Percentiles rank a stretch among this genome's conserved stretches.
phyloP scores from a whole-genome alignment of 1,140 invertebrate genomes.

The Trichomalopsis sarcophagae region DNA sequence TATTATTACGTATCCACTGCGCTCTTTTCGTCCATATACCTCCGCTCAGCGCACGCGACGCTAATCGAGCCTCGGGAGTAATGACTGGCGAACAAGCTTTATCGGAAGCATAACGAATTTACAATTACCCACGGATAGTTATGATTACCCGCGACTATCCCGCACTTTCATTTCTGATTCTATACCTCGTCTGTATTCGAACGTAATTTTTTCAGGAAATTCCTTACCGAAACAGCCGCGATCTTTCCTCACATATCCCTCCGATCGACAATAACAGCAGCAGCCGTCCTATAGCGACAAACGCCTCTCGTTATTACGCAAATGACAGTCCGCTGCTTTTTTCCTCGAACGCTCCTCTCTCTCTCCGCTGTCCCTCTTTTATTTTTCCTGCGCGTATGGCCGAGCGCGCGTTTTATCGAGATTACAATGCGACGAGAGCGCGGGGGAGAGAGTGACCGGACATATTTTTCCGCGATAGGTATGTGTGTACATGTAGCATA shows the following conservation, averaged over 20 bases:
- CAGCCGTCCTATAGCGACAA: neutral
- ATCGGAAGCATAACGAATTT: conserved; percentile 71
- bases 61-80: conserved; percentile 55
- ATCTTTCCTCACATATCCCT: neutral
- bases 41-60: neutral
- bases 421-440: conserved; percentile 39
- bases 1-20: neutral
- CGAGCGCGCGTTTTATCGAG: conserved; percentile 34
- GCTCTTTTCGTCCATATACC: neutral
- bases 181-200: neutral
- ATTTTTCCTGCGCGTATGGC: conserved; percentile 4
- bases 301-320: conserved; percentile 48
- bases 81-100: conserved; percentile 70
- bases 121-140: conserved; percentile 70
- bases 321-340: conserved; percentile 42
- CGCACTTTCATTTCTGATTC: conserved; percentile 22
- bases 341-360: neutral
- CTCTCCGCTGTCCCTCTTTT: neutral
- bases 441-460: neutral
- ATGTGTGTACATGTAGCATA: neutral
- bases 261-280: neutral
- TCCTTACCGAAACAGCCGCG: too few relatives aligned
- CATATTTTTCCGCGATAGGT: conserved; percentile 31
- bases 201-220: neutral
- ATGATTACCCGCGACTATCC: conserved; percentile 68